These are phyloP conservation scores for Acronicta leporina DNA, from an alignment of 2,888 invertebrate genomes.

Conservation along the genomic window DNA sequence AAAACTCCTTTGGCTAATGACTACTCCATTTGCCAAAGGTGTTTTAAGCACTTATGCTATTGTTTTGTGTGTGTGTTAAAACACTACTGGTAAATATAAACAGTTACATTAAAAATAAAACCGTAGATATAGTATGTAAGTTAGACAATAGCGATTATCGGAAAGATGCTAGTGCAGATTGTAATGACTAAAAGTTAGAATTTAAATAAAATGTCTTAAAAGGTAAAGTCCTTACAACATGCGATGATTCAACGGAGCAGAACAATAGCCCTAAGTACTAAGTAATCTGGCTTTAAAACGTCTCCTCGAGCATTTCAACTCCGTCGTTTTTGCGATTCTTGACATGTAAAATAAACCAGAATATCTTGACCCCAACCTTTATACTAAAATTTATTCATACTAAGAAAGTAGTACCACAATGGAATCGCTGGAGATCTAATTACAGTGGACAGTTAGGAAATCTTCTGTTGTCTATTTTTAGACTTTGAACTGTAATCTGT, in stretches of 20 bases:
- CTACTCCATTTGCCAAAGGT: too few relatives aligned
- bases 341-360: slow-evolving; percentile 32
- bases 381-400: accelerated
- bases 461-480: background rate
- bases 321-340: slow-evolving; percentile 35
- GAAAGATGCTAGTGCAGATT: too few relatives aligned
- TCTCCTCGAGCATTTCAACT: slow-evolving; percentile 30
- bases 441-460: slow-evolving; percentile 5
- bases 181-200: too few relatives aligned
- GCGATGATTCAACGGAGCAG: slow-evolving; percentile 45
- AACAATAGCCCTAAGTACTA: slow-evolving; percentile 48
- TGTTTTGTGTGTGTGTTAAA: too few relatives aligned
- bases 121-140: too few relatives aligned
- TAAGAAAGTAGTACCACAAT: slow-evolving; percentile 3
- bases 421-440: background rate
- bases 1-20: too few relatives aligned
- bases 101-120: too few relatives aligned
- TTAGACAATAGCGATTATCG: too few relatives aligned
- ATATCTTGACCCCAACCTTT: slow-evolving; percentile 7
- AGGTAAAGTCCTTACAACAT: slow-evolving; percentile 11
- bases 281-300: slow-evolving; percentile 48
- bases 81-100: too few relatives aligned
- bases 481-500: background rate
- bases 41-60: too few relatives aligned
- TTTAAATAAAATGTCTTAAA: background rate